Percentiles rank a stretch among this genome's conserved stretches.
Evolutionary conservation across 2,888 invertebrate genomes (phyloP).

Genomic region (Thysanoteuthis rhombus): DNA sequence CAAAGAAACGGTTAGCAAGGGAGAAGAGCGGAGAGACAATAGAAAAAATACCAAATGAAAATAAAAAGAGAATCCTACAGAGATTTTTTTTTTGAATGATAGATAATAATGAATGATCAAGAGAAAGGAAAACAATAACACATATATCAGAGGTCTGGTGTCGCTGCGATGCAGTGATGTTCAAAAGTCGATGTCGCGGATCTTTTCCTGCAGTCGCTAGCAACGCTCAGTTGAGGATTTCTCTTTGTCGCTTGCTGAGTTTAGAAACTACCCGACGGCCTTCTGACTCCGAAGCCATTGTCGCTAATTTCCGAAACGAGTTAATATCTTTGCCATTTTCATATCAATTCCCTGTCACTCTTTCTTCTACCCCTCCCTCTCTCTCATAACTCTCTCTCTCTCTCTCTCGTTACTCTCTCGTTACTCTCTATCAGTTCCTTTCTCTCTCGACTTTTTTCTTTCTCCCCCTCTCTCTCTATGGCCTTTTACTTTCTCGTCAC

Average conservation of each 20-base stretch:
- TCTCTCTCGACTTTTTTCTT: neutral
- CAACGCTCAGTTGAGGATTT: too few relatives aligned
- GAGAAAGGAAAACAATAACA: constrained; percentile 12
- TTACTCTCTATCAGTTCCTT: neutral
- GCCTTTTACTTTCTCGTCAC: too few relatives aligned
- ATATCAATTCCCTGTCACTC: neutral
- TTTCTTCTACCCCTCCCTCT: neutral
- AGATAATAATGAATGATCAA: neutral
- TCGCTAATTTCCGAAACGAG: neutral
- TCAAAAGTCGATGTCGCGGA: neutral
- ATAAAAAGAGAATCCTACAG: too few relatives aligned
- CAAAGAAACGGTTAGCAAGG: neutral
- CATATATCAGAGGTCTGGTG: neutral
- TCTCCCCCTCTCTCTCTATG: neutral
- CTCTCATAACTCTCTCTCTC: too few relatives aligned
- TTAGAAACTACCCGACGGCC: neutral
- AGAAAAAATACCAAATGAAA: neutral
- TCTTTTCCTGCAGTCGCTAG: too few relatives aligned
- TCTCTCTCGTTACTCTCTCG: neutral
- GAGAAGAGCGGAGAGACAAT: neutral
- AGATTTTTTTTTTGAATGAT: neutral
- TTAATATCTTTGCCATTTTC: neutral
- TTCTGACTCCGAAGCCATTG: neutral
- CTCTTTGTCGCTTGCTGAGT: too few relatives aligned
- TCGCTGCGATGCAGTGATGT: neutral